Conservation (phyloP, 2,888 invertebrate genomes). For the Caenorhabditis virilis region DNA sequence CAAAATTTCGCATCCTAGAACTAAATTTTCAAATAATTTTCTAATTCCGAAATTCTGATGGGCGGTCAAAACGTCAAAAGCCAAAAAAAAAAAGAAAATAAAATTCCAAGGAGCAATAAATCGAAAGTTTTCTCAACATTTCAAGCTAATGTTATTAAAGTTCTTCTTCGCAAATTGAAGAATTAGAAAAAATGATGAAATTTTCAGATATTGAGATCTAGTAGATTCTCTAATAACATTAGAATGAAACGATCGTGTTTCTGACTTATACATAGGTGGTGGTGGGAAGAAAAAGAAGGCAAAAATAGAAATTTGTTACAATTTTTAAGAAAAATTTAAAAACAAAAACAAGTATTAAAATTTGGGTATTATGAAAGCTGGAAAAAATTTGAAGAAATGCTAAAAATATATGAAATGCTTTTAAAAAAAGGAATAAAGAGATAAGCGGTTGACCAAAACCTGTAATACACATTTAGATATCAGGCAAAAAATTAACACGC, state of each 20-base stretch:
- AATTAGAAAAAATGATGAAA: not conserved
- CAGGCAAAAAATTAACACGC: slow-evolving; percentile 4
- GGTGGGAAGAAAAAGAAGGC: not conserved
- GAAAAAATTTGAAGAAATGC: not conserved
- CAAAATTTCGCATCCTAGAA: too few species aligned
- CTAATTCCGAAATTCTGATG: not conserved
- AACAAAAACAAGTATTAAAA: not conserved
- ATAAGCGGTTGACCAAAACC: not conserved
- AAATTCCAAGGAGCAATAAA: not conserved
- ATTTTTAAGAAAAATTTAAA: not conserved
- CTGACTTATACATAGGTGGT: not conserved
- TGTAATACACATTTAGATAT: slow-evolving; percentile 1
- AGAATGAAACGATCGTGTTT: slow-evolving; percentile 3
- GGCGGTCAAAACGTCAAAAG: too few species aligned
- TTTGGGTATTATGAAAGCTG: not conserved
- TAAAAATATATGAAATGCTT: not conserved
- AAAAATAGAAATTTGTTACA: too few species aligned
- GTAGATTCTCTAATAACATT: slow-evolving; percentile 7
- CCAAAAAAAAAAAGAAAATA: too few species aligned
- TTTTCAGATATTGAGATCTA: slow-evolving; percentile 5
- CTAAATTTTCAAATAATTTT: too few species aligned
- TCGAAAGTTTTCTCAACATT: not conserved
- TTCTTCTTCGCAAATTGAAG: slow-evolving; percentile 1
- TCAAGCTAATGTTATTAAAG: slow-evolving; percentile 7
- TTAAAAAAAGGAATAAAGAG: not conserved